A percentile compares a stretch with the other conserved stretches of the same genome.
phyloP scores from a whole-genome alignment of 2,113 vertebrate genomes.

The Hymenochirus boettgeri region DNA sequence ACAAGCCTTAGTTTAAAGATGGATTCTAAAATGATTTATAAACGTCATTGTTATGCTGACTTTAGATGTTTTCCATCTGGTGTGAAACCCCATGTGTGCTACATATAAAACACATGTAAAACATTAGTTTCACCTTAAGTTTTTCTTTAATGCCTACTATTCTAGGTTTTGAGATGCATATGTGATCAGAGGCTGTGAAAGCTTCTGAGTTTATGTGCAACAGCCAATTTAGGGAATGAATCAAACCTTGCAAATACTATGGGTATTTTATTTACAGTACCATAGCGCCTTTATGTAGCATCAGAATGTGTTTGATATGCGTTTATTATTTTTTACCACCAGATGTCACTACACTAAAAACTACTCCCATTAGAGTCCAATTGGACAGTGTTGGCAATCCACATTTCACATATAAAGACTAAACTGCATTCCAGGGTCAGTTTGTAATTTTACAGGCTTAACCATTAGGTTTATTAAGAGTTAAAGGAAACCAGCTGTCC shows the following conservation, averaged over 20 bases:
- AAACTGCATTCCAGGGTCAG: too few species aligned
- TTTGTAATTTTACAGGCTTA: too few species aligned
- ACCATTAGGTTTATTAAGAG: too few species aligned
- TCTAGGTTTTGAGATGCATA: constrained; percentile 29
- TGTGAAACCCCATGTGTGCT: constrained; percentile 57
- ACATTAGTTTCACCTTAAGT: constrained; percentile 62
- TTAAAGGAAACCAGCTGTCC: too few species aligned
- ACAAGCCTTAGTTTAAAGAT: constrained; percentile 64
- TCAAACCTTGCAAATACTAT: too few species aligned
- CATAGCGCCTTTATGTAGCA: too few species aligned
- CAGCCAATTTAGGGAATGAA: too few species aligned
- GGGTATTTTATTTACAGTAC: too few species aligned
- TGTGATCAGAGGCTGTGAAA: constrained; percentile 11
- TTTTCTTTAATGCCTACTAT: constrained; percentile 41
- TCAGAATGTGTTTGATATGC: not conserved
- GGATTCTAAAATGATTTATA: constrained; percentile 72
- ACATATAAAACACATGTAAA: constrained; percentile 66
- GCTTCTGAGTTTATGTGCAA: not conserved
- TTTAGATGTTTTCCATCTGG: constrained; percentile 76
- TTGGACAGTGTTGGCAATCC: too few species aligned
- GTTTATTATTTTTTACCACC: constrained; percentile 17
- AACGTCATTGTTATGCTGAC: constrained; percentile 66
- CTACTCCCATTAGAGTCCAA: not conserved
- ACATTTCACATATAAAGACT: too few species aligned
- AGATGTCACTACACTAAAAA: constrained; percentile 26